A percentile compares a stretch with the other conserved stretches of the same genome.
Evolutionary conservation across 1,140 invertebrate genomes (phyloP).

Genomic region (Maniola jurtina): DNA sequence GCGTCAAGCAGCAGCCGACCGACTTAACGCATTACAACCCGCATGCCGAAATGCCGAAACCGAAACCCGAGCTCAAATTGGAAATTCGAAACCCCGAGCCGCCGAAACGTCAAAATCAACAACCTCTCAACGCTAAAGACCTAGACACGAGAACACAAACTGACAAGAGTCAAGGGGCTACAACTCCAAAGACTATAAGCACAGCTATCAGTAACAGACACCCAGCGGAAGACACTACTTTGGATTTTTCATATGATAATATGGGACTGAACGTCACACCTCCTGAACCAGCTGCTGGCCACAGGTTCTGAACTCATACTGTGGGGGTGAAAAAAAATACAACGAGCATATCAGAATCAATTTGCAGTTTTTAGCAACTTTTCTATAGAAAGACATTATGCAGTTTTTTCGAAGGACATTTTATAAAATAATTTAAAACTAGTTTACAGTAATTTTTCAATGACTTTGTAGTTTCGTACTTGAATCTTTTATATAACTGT

Average conservation of each 20-base stretch:
- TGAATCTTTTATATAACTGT: no score
- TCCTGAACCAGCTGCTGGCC: conserved; percentile 68
- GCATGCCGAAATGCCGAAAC: conserved; percentile 63
- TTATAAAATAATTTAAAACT: no score
- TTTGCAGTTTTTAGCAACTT: no score
- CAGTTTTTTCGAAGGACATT: no score
- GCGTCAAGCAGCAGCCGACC: conserved; percentile 60
- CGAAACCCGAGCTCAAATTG: conserved; percentile 66
- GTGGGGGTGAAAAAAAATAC: not conserved
- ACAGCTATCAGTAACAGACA: conserved; percentile 78
- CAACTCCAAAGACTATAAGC: conserved; percentile 79
- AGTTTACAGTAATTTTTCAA: no score
- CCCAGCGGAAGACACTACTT: conserved; percentile 83
- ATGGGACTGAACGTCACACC: conserved; percentile 81
- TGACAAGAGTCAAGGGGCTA: conserved; percentile 69
- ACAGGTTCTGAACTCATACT: conserved; percentile 56
- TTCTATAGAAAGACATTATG: no score
- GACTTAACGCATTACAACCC: conserved; percentile 68
- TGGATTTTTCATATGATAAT: conserved; percentile 86
- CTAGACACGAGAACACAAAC: conserved; percentile 63
- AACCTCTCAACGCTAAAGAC: conserved; percentile 61
- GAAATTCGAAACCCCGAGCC: conserved; percentile 66
- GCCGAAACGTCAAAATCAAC: conserved; percentile 49
- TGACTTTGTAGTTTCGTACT: no score
- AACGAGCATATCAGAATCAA: not conserved